These are phyloP conservation scores for Paedocypris micromegethes DNA, from an alignment of 2,797 vertebrate genomes.

Conservation along the genomic window DNA sequence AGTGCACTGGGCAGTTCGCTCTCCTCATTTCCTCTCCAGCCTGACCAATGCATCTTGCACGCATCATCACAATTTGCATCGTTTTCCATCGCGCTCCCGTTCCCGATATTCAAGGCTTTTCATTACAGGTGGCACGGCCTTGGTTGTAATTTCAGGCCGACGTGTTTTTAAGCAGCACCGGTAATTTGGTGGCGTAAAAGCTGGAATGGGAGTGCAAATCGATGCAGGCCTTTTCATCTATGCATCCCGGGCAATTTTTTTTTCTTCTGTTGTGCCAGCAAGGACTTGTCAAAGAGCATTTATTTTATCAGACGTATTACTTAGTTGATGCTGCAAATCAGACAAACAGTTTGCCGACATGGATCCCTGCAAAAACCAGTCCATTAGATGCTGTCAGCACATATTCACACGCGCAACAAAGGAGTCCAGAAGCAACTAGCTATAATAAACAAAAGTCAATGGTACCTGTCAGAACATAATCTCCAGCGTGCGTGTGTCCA, in stretches of 20 bases:
- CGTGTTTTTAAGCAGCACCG: slow-evolving; percentile 46
- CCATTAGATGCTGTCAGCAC: slow-evolving; percentile 24
- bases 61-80: slow-evolving; percentile 58
- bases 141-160: slow-evolving; percentile 40
- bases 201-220: slow-evolving; percentile 55
- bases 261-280: slow-evolving; percentile 5
- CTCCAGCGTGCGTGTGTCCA: slow-evolving; percentile 14
- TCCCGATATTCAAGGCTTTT: slow-evolving; percentile 43
- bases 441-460: slow-evolving; percentile 12
- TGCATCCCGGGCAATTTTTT: slow-evolving; percentile 42
- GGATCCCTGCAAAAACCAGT: slow-evolving; percentile 14
- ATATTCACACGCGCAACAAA: slow-evolving; percentile 16
- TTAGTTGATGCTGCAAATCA: slow-evolving; percentile 16
- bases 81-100: slow-evolving; percentile 49
- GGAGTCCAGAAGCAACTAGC: background rate
- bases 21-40: slow-evolving; percentile 36
- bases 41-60: slow-evolving; percentile 38
- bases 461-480: slow-evolving; percentile 5
- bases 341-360: slow-evolving; percentile 19
- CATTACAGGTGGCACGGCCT: slow-evolving; percentile 12
- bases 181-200: slow-evolving; percentile 55
- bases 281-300: slow-evolving; percentile 43
- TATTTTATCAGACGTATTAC: slow-evolving; percentile 43
- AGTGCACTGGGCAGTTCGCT: slow-evolving; percentile 48
- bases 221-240: slow-evolving; percentile 30